Conservation (phyloP, 2,113 vertebrate genomes). For the Nycticebus coucang region DNA sequence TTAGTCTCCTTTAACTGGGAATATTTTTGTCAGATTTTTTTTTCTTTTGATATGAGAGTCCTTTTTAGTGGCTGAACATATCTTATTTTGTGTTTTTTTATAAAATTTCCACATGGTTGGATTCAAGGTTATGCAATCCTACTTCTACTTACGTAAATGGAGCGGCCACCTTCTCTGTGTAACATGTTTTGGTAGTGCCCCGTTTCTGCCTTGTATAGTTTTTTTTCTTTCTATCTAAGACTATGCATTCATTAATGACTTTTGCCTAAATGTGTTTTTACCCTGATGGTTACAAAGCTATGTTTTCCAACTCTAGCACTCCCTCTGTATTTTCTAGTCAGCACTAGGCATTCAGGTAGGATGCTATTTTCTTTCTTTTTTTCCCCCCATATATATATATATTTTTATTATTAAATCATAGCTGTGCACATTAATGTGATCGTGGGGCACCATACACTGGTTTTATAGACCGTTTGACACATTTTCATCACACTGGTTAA, state of each 20-base stretch:
- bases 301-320: background rate
- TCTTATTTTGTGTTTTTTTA: background rate
- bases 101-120: background rate
- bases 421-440: too few relatives aligned
- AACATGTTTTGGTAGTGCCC: background rate
- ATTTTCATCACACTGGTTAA: too few relatives aligned
- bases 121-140: background rate
- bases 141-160: background rate
- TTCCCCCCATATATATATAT: too few relatives aligned
- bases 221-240: background rate
- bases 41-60: background rate
- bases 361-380: too few relatives aligned
- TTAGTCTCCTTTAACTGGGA: background rate
- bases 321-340: background rate
- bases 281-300: background rate
- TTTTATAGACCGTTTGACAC: too few relatives aligned
- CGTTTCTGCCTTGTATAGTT: background rate
- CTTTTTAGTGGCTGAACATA: background rate
- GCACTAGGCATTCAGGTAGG: background rate
- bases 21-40: background rate
- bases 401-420: too few relatives aligned
- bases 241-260: background rate
- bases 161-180: background rate
- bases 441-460: too few relatives aligned
- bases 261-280: background rate